Conservation (phyloP, 2,888 invertebrate species). For the Adela reaumurella region DNA sequence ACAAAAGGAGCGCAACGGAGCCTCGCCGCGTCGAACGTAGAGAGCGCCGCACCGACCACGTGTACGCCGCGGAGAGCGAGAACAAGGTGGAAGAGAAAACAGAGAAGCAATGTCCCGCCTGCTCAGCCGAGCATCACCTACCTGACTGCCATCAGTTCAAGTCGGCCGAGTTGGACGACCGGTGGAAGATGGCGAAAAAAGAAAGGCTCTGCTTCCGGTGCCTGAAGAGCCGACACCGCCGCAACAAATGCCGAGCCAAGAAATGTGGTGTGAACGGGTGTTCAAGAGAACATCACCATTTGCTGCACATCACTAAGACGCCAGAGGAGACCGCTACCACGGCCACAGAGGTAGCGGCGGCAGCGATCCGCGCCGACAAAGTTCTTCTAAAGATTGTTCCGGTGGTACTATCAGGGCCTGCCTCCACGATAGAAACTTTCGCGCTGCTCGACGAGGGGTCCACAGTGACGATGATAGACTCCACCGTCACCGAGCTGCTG, state of each 20-base stretch:
- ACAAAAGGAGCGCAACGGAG: no score
- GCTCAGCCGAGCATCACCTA: background rate
- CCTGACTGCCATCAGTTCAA: background rate
- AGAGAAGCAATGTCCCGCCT: background rate
- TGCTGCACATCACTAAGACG: background rate
- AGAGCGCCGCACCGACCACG: constrained; percentile 14
- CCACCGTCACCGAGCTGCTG: background rate
- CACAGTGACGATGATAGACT: constrained; percentile 2
- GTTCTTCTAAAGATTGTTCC: constrained; percentile 1
- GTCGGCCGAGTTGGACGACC: background rate
- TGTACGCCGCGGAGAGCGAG: no score
- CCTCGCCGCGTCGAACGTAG: no score
- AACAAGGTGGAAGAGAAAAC: no score
- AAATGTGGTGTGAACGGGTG: background rate
- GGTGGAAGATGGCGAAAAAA: constrained; percentile 1
- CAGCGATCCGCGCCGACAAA: background rate
- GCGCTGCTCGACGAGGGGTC: background rate
- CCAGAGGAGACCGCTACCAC: background rate
- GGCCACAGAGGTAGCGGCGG: background rate
- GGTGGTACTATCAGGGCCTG: background rate
- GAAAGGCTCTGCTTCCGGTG: constrained; percentile 1
- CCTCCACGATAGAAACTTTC: background rate
- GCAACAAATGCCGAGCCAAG: background rate
- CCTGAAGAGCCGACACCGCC: background rate
- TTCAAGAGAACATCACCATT: background rate